Evolutionary conservation across 2,888 invertebrate species (phyloP).

Genomic region (Yponomeuta cagnagella): DNA sequence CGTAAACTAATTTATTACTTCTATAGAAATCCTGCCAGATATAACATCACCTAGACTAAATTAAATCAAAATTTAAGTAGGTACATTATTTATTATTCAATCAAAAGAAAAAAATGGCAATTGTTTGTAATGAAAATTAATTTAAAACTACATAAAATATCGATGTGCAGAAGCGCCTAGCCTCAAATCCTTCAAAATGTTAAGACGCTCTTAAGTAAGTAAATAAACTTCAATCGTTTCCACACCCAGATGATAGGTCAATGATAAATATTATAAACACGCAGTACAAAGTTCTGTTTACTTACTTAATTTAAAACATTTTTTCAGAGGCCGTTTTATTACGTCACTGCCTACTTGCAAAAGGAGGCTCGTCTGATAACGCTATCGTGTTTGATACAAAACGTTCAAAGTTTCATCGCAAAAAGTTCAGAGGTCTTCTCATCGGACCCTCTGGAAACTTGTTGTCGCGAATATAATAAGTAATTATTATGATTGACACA

Average conservation of each 20-base stretch:
- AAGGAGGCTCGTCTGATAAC: slow-evolving; percentile 17
- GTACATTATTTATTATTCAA: too few relatives aligned
- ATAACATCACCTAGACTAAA: too few relatives aligned
- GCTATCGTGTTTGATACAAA: not conserved
- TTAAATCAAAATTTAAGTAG: too few relatives aligned
- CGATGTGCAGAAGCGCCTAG: too few relatives aligned
- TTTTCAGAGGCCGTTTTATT: slow-evolving; percentile 6
- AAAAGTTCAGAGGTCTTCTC: not conserved
- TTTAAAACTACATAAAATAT: too few relatives aligned
- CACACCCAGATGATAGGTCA: not conserved
- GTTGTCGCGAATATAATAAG: not conserved
- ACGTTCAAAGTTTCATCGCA: not conserved
- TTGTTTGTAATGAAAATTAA: too few relatives aligned
- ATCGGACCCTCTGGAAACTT: not conserved
- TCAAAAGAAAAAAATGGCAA: too few relatives aligned
- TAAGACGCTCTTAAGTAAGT: too few relatives aligned
- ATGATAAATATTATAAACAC: slow-evolving; percentile 3
- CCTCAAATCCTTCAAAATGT: too few relatives aligned
- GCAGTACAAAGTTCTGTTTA: slow-evolving; percentile 3
- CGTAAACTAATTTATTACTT: too few relatives aligned
- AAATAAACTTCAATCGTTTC: too few relatives aligned
- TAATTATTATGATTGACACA: not conserved
- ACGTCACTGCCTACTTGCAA: not conserved
- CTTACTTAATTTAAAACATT: slow-evolving; percentile 12
- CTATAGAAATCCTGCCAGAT: too few relatives aligned